phyloP scores from a whole-genome alignment of 2,113 vertebrate genomes.

The Perognathus longimembris region DNA sequence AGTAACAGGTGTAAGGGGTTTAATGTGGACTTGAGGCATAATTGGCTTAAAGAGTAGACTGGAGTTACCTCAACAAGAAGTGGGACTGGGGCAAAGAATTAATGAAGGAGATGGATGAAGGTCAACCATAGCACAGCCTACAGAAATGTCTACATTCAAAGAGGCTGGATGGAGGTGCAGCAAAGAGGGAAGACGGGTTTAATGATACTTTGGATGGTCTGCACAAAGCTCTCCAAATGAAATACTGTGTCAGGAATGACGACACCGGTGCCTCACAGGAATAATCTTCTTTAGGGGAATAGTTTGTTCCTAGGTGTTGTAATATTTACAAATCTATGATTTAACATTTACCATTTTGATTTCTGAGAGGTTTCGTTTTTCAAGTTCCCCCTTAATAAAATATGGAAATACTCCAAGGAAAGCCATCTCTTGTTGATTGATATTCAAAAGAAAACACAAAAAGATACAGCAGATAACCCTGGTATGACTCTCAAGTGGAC shows the following conservation, averaged over 20 bases:
- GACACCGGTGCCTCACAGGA: rapidly evolving
- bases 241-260: rapidly evolving
- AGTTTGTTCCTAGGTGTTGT: not conserved
- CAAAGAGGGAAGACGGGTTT: not conserved
- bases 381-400: not conserved
- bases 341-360: not conserved
- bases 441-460: not conserved
- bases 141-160: not conserved
- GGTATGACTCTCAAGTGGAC: too few relatives aligned
- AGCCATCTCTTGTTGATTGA: not conserved
- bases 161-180: not conserved
- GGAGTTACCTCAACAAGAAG: not conserved
- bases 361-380: not conserved
- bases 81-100: not conserved
- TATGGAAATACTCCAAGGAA: not conserved
- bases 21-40: not conserved
- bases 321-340: not conserved
- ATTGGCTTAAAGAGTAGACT: not conserved
- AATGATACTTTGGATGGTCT: not conserved
- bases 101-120: too few relatives aligned
- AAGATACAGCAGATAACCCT: not conserved
- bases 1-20: not conserved
- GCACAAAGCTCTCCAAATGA: not conserved
- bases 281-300: not conserved
- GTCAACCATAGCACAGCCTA: too few relatives aligned